Evolutionary conservation across 2,888 invertebrate genomes (phyloP), one percentile per base, ranked within the genome.

Genomic region (Drosophila yooni): DNA sequence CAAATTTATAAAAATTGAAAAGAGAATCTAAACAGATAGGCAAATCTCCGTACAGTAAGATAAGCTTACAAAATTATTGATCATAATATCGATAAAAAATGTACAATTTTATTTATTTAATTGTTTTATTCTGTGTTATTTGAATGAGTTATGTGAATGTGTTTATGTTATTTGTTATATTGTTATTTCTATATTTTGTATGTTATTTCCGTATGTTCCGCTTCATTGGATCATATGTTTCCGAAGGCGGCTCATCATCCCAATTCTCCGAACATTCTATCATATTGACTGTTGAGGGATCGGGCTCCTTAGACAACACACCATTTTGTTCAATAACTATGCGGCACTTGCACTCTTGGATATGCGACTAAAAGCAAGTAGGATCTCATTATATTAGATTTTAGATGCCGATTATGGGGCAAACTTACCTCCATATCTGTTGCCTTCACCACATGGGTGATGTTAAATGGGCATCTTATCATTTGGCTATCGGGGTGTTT

Each of bases 241-340:
- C 8, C 0, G 8, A 25, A 2, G 48, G 57, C 0, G 63, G 48
- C 2, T 74, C 74, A 2, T 63, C 56, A n/a, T 69, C 60, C 76
- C 74, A 74, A 36, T 60, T 50, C 8, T 69, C 59, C 0, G n/a
- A 1, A n/a, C 33, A 69, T 10, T 50, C 25, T 0, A 57, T n/a
- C 13, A 51, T 18, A 6, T 43, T 15, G 0, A 31, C 4, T 2
- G 3, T 0, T 1, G 51, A 60, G 2, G 6, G 0, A 0, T 13
- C 6, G 1, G 52, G 38, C 11, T 53, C 52, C 1, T n/a, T 2
- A 0, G 57, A 46, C 13, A 5, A 40, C 59, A 69, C 3, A 11
- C 3, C 29, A 40, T 48, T 34, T 1, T 7, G 11, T 1, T 11
- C n/a, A 1, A 29, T 15, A 1, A 38, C 27, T 2, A 1, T 10